Evolutionary conservation across 2,797 vertebrate genomes (phyloP).

Genomic region (Typhlichthys eigenmanni): DNA sequence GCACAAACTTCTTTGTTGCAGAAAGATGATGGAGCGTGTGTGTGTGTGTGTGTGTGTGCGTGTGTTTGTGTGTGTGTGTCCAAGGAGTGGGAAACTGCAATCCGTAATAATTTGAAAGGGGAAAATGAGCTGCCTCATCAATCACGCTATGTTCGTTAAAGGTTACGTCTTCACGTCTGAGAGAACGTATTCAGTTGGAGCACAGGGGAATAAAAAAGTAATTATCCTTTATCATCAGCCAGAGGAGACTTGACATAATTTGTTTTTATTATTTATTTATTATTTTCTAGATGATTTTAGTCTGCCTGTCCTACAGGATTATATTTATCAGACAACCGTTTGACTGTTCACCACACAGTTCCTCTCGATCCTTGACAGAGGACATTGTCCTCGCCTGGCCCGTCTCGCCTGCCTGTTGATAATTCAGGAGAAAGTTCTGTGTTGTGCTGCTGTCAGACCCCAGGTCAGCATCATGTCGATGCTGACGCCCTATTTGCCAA

Average conservation of each 20-base stretch:
- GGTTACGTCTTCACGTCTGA: constrained; percentile 74
- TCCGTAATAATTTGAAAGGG: constrained; percentile 76
- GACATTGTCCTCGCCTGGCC: constrained; percentile 17
- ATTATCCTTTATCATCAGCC: constrained; percentile 83
- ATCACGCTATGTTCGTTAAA: constrained; percentile 76
- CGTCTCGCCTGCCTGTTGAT: neutral
- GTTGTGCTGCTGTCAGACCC: too few species aligned
- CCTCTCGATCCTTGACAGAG: constrained; percentile 31
- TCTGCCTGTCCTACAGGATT: constrained; percentile 69
- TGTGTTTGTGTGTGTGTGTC: constrained; percentile 15
- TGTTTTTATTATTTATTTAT: constrained; percentile 54
- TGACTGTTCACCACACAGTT: constrained; percentile 31
- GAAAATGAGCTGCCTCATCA: constrained; percentile 75
- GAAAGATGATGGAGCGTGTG: constrained; percentile 32
- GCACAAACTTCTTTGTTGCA: constrained; percentile 46
- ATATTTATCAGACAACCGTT: constrained; percentile 61
- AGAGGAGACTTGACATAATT: constrained; percentile 79
- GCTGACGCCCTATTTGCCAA: too few species aligned
- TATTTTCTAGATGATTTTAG: constrained; percentile 66
- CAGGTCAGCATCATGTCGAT: too few species aligned
- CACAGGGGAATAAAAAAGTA: constrained; percentile 75
- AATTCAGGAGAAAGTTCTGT: constrained; percentile 1
- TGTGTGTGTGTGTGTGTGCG: constrained; percentile 17
- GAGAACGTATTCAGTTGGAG: constrained; percentile 68
- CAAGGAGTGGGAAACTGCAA: constrained; percentile 51